Conservation (phyloP, 2,888 invertebrate species). For the Euclidia mi region DNA sequence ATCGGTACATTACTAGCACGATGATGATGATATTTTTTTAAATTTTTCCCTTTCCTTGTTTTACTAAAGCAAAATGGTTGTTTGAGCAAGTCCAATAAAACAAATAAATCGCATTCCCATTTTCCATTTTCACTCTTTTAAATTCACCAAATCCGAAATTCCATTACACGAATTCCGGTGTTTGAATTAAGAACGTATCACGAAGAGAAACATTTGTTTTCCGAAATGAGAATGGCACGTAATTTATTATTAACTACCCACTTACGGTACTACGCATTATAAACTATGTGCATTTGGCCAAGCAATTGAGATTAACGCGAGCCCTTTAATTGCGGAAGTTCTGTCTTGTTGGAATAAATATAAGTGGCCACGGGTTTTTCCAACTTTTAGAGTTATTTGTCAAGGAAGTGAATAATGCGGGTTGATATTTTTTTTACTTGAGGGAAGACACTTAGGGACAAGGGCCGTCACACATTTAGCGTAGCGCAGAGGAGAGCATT, state of each 20-base stretch:
- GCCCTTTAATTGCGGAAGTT: conserved; percentile 77
- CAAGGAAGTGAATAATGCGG: neutral
- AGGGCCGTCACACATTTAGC: no score
- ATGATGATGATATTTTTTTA: no score
- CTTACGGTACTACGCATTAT: conserved; percentile 34
- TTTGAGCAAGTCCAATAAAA: no score
- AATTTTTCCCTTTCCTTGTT: no score
- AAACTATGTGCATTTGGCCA: conserved; percentile 43
- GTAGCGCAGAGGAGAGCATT: no score
- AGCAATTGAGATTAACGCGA: conserved; percentile 76
- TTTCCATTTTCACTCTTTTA: conserved; percentile 25
- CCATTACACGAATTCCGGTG: conserved; percentile 26
- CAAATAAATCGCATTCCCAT: conserved; percentile 10
- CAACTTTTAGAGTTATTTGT: conserved; percentile 13
- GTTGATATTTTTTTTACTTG: conserved; percentile 60
- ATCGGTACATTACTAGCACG: no score
- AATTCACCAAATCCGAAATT: conserved; percentile 21
- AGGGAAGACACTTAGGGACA: no score
- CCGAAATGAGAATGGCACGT: conserved; percentile 9
- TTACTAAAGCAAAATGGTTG: no score
- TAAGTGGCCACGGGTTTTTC: conserved; percentile 53
- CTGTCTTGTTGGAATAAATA: conserved; percentile 56
- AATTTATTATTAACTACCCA: conserved; percentile 49
- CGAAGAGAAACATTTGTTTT: conserved; percentile 8
- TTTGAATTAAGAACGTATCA: conserved; percentile 37